Conservation (phyloP, 1,140 invertebrate species). For the Procambarus clarkii region DNA sequence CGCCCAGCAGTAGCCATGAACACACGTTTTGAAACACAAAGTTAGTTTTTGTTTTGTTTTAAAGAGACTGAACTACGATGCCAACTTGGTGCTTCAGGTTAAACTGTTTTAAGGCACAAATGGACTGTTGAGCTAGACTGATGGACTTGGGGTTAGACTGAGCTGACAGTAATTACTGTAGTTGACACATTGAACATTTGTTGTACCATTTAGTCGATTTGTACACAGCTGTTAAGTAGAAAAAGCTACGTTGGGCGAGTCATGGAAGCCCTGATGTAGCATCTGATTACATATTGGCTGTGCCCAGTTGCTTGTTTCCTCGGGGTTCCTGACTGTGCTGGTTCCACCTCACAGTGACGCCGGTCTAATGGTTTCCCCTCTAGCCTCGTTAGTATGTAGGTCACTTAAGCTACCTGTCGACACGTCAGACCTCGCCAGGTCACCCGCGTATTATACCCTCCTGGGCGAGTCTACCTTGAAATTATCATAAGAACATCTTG, state of each 20-base stretch:
- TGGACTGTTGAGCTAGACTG: conserved; percentile 49
- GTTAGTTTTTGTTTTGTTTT: background rate
- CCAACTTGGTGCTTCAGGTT: conserved; percentile 22
- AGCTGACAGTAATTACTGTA: background rate
- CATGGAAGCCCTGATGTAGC: background rate
- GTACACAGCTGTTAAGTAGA: background rate
- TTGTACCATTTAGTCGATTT: conserved; percentile 4
- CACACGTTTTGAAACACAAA: conserved; percentile 7
- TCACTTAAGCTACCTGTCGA: background rate
- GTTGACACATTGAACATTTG: conserved; percentile 6
- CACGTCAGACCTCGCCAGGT: background rate
- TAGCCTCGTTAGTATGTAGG: background rate
- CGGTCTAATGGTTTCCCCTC: background rate
- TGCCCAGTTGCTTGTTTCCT: background rate
- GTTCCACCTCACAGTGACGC: background rate
- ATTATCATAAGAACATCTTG: background rate
- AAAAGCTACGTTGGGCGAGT: background rate
- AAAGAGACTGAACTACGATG: conserved; percentile 18
- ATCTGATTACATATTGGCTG: background rate
- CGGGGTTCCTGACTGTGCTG: background rate
- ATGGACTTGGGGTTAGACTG: conserved; percentile 29
- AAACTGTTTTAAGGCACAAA: conserved; percentile 47
- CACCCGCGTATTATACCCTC: background rate
- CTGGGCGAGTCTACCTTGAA: conserved; percentile 1
- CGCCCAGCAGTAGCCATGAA: conserved; percentile 2